Evolutionary conservation across 2,797 vertebrate species (phyloP).

Genomic region (Delichon dasypus): DNA sequence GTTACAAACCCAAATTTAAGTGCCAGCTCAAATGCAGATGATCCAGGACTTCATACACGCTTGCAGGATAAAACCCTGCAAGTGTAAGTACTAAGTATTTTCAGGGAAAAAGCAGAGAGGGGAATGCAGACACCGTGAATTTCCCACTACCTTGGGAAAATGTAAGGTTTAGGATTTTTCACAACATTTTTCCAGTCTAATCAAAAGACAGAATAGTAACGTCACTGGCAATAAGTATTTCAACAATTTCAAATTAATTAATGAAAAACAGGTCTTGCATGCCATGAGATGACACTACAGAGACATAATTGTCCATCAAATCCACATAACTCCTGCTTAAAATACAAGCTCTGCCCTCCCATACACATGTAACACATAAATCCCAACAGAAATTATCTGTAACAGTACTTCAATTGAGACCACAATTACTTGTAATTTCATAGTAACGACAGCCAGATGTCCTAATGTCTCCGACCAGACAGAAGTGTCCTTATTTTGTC

Average conservation of each 20-base stretch:
- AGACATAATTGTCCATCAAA: neutral
- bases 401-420: neutral
- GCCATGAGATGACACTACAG: neutral
- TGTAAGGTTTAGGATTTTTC: neutral
- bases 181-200: neutral
- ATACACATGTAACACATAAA: neutral
- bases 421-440: neutral
- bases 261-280: neutral
- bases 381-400: neutral
- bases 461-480: neutral
- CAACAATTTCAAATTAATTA: neutral
- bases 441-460: neutral
- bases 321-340: neutral
- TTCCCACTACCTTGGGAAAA: neutral
- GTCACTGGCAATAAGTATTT: neutral
- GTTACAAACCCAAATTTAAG: neutral
- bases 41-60: fast-evolving
- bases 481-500: neutral
- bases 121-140: neutral
- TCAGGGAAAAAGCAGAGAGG: neutral
- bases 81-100: neutral
- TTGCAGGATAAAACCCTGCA: neutral
- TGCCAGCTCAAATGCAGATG: neutral
- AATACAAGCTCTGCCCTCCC: neutral
- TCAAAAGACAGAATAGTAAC: neutral